Base-by-base conservation (phyloP, 2,888 invertebrate genomes). In the Phalangium opilio region DNA sequence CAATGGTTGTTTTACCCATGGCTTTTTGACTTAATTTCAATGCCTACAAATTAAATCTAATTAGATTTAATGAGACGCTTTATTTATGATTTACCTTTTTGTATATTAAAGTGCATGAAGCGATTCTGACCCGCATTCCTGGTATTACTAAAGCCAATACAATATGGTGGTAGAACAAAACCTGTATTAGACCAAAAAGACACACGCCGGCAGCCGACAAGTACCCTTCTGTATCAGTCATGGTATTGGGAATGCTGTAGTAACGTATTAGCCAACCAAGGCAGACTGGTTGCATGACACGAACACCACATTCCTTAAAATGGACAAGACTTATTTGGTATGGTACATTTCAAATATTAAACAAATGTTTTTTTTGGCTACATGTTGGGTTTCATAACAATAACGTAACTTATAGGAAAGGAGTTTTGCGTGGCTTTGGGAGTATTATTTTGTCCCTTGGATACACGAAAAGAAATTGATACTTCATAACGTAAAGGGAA, bases 141-240 rank as follows among this genome's bases (percentile, higher is more conserved):
- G 83, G 74, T 59, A 83, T 79, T 45, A 81, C 71, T 19, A 83
- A 75, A 17, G 77, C 79, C 72, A 89, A 77, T 78, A 89, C 85
- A 63, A 83, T 86, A 0, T 85, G 84, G 68, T 95, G 93, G 53
- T 82, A 77, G n/a, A 81, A 70, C 57, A 85, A 69, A 27, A 85
- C 77, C 60, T 80, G 80, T 42, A 81, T 61, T 0, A 79, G 77
- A 1, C 83, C 83, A 59, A 80, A 81, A 15, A 79, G 58, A 38
- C 38, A 38, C 2, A 38, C 38, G 11, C 83, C 74, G 20, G 86
- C 76, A 4, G 77, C 78, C 0, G 69, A 73, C 1, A 85, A 83
- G 64, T 81, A 86, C 0, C 87, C 85, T 21, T 79, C 62, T 3
- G 42, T 21, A 20, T 79, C 62, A 3, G 47, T 43, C 35, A 49